A percentile compares a stretch with the other conserved stretches of the same genome.
These are phyloP conservation scores for Eulacestoma nigropectus DNA, from an alignment of 2,113 vertebrate genomes.

Conservation along the genomic window DNA sequence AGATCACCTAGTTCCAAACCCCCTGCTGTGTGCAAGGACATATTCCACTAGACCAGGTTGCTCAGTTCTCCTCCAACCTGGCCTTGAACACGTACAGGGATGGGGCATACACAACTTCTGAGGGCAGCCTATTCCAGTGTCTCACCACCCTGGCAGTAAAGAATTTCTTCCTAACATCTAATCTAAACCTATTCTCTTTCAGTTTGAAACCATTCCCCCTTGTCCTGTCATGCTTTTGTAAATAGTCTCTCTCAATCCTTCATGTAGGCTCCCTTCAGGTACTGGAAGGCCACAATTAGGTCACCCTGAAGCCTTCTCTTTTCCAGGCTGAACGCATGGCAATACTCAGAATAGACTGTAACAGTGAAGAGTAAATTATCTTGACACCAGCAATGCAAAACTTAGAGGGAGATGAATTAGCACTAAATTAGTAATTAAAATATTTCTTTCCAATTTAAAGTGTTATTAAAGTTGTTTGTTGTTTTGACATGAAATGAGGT, in stretches of 20 bases:
- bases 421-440: conserved; percentile 18
- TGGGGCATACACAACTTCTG: neutral
- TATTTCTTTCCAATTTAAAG: neutral
- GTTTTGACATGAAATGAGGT: neutral
- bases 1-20: neutral
- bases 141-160: neutral
- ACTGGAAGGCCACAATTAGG: neutral
- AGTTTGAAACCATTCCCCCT: neutral
- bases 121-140: neutral
- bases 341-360: neutral
- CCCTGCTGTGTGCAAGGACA: accelerated
- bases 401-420: neutral
- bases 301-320: neutral
- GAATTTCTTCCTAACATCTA: neutral
- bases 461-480: neutral
- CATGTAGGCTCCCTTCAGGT: neutral
- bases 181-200: neutral
- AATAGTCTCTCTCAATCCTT: neutral
- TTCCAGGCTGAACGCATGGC: neutral
- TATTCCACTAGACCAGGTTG: neutral
- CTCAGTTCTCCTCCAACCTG: neutral
- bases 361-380: neutral
- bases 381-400: neutral
- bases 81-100: neutral
- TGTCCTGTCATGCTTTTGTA: neutral